These are phyloP conservation scores for Hydropsyche tenuis DNA, from an alignment of 1,140 invertebrate species.

Conservation along the genomic window DNA sequence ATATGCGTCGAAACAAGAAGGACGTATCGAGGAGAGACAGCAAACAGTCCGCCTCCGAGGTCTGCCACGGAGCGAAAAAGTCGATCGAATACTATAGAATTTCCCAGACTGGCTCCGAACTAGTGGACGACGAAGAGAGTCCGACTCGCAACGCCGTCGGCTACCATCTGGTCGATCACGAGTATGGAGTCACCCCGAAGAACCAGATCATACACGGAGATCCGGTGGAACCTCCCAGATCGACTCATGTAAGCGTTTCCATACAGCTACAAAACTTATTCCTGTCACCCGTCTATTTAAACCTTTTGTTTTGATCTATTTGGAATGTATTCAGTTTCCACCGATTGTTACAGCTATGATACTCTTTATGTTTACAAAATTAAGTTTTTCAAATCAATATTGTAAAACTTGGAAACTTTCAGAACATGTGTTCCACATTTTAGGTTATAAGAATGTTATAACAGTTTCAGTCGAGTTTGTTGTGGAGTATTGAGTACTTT, in stretches of 20 bases:
- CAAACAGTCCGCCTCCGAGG: slow-evolving; percentile 56
- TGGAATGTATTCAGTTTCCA: no score
- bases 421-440: no score
- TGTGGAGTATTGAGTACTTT: no score
- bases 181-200: slow-evolving; percentile 81
- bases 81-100: slow-evolving; percentile 58
- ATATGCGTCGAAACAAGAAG: slow-evolving; percentile 64
- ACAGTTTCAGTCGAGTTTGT: no score
- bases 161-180: slow-evolving; percentile 83
- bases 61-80: slow-evolving; percentile 58
- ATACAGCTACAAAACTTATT: no score
- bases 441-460: no score
- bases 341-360: no score
- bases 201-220: slow-evolving; percentile 70
- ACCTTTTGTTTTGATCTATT: no score
- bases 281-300: no score
- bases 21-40: slow-evolving; percentile 58
- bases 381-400: no score
- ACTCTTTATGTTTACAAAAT: no score
- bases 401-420: no score
- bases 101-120: slow-evolving; percentile 56
- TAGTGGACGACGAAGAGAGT: slow-evolving; percentile 56
- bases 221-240: slow-evolving; percentile 61
- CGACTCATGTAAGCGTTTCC: slow-evolving; percentile 62
- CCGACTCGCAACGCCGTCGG: slow-evolving; percentile 63